phyloP scores from a whole-genome alignment of 1,140 invertebrate species.

The Rhopalosiphum padi region DNA sequence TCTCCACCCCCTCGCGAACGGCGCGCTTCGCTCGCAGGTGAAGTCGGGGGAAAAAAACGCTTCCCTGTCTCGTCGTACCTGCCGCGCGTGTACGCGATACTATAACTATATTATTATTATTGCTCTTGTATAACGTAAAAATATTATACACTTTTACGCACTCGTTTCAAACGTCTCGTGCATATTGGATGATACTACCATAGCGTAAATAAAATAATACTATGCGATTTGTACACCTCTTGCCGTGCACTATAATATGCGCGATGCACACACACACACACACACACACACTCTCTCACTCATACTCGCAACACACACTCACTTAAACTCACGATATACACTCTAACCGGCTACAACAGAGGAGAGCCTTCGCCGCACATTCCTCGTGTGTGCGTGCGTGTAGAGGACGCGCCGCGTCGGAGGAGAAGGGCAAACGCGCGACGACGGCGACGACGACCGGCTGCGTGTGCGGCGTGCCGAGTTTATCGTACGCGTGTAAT shows the following conservation, averaged over 20 bases:
- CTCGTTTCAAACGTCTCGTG: not conserved
- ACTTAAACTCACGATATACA: not conserved
- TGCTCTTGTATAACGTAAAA: not conserved
- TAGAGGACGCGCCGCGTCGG: slow-evolving; percentile 4
- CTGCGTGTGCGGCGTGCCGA: not conserved
- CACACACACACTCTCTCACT: no score
- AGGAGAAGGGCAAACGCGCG: slow-evolving; percentile 37
- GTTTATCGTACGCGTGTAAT: slow-evolving; percentile 20
- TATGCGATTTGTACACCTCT: not conserved
- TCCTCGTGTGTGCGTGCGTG: slow-evolving; percentile 23
- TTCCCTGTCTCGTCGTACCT: slow-evolving; percentile 2
- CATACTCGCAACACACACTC: not conserved
- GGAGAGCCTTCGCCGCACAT: slow-evolving; percentile 19
- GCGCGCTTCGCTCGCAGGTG: slow-evolving; percentile 7
- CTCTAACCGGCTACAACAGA: slow-evolving; percentile 4
- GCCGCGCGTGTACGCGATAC: not conserved
- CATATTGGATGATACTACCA: not conserved
- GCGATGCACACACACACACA: not conserved
- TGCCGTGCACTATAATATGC: not conserved
- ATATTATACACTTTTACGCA: not conserved
- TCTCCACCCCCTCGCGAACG: slow-evolving; percentile 32
- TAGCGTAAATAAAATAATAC: not conserved
- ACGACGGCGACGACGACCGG: not conserved
- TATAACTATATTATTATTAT: not conserved
- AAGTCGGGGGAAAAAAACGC: not conserved